Percentiles rank a stretch among this genome's conserved stretches.
Conservation (phyloP, 2,797 vertebrate species). For the Morelia viridis region DNA sequence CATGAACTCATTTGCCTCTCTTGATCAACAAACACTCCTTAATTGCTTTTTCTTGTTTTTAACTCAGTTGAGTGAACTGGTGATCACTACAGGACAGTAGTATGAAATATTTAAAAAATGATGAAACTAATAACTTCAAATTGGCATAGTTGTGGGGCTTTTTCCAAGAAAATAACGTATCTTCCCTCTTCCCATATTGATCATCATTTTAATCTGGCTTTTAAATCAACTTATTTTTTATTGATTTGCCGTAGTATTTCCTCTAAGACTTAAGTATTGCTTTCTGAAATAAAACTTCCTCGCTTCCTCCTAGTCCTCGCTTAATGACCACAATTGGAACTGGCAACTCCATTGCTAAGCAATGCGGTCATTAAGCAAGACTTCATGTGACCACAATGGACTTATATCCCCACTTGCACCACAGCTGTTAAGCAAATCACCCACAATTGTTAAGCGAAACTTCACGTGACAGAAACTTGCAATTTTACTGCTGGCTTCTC, state of each 20-base stretch:
- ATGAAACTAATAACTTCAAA: background rate
- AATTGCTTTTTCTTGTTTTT: background rate
- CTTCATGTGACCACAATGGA: background rate
- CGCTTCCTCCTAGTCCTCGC: background rate
- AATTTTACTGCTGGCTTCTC: background rate
- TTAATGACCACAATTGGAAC: background rate
- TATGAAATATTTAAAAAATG: background rate
- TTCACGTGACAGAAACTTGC: background rate
- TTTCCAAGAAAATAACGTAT: background rate
- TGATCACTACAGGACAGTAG: background rate
- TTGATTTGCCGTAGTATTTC: constrained; percentile 6
- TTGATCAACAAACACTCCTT: background rate
- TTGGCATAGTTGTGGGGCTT: background rate
- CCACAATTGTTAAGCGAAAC: background rate
- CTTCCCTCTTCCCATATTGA: background rate
- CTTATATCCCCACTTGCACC: background rate
- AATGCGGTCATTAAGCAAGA: background rate
- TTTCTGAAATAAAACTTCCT: background rate
- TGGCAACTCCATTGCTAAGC: background rate
- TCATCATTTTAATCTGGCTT: constrained; percentile 4
- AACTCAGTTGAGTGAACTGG: background rate
- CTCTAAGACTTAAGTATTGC: background rate
- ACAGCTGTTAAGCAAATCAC: background rate
- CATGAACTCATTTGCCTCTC: background rate
- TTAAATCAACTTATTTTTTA: background rate